These are phyloP conservation scores for Elgaria multicarinata DNA, from an alignment of 2,113 vertebrate genomes.

Conservation along the genomic window DNA sequence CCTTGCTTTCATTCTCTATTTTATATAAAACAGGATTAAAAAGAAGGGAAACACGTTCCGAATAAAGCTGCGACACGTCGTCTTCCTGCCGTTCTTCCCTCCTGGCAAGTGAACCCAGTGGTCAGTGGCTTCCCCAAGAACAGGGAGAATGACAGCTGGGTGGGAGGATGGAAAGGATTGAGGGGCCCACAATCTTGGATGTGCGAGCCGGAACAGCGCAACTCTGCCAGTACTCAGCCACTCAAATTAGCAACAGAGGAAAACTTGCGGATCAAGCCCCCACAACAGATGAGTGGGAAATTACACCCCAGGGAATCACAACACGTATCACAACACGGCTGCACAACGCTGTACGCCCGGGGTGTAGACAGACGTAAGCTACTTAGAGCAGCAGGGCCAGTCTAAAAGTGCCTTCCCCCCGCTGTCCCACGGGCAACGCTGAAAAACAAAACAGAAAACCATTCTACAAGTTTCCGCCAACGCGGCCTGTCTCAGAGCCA, in stretches of 20 bases:
- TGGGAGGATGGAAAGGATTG: accelerated
- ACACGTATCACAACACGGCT: too few species aligned
- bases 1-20: neutral
- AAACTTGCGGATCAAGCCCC: neutral
- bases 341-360: too few species aligned
- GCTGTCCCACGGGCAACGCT: too few species aligned
- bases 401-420: too few species aligned
- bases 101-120: neutral
- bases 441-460: too few species aligned
- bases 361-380: too few species aligned
- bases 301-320: neutral
- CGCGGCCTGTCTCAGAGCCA: too few species aligned
- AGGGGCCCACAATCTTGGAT: neutral
- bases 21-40: too few species aligned
- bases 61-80: neutral
- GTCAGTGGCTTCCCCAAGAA: conserved; percentile 2
- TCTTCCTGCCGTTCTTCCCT: neutral
- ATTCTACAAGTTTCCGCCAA: too few species aligned
- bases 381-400: too few species aligned
- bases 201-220: accelerated
- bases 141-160: neutral
- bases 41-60: neutral
- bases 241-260: neutral
- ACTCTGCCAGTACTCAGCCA: neutral
- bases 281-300: neutral